phyloP scores from a whole-genome alignment of 2,113 vertebrate genomes.

The Thinocorus orbignyianus region DNA sequence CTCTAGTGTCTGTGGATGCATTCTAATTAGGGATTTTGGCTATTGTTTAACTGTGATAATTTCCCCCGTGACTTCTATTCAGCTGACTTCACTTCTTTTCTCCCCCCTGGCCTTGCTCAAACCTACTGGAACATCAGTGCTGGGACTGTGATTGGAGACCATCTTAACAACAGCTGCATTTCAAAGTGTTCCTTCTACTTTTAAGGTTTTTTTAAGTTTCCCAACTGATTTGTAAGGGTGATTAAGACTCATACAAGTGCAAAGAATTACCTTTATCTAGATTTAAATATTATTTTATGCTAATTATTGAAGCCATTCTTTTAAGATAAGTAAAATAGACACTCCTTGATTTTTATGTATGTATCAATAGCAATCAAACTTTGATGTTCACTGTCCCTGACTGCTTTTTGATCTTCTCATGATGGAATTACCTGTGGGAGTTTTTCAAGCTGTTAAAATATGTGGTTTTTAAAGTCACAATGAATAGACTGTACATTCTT shows the following conservation, averaged over 20 bases:
- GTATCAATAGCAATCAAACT: not conserved
- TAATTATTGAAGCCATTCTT: not conserved
- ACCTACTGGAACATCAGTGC: not conserved
- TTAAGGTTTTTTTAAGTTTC: not conserved
- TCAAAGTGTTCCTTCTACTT: not conserved
- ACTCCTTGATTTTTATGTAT: not conserved
- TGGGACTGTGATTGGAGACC: not conserved
- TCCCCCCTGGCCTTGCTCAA: accelerated
- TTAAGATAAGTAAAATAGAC: not conserved
- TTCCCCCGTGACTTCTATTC: not conserved
- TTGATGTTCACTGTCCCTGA: not conserved
- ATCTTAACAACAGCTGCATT: not conserved
- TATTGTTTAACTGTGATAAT: not conserved
- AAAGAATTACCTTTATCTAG: not conserved
- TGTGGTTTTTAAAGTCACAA: not conserved
- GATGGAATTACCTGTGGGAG: not conserved
- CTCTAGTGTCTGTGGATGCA: not conserved
- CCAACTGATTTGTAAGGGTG: not conserved
- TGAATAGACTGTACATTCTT: not conserved
- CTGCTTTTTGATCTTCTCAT: not conserved
- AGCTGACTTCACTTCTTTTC: not conserved
- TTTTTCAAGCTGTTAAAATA: constrained; percentile 4
- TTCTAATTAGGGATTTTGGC: not conserved
- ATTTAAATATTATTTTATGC: constrained; percentile 7
- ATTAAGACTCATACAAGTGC: not conserved